Conservation (phyloP, 92 coral and sea anemone genomes). For the Paragorgia papillata region DNA sequence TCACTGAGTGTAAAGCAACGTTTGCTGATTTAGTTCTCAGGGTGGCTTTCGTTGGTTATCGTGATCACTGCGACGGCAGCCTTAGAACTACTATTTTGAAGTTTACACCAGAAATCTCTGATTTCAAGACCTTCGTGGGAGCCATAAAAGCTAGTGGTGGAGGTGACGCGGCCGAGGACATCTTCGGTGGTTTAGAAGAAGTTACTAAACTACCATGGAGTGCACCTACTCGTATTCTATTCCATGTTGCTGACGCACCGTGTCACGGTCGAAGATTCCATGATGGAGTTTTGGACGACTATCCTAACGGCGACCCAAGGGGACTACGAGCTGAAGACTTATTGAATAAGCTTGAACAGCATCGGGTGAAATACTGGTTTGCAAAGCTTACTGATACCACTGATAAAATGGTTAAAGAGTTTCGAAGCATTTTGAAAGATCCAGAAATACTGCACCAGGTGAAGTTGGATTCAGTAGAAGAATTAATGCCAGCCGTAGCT, state of each 20-base stretch:
- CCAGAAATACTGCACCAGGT: conserved; percentile 26
- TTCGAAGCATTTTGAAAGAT: conserved; percentile 2
- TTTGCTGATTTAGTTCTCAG: conserved; percentile 31
- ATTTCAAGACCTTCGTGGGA: conserved; percentile 29
- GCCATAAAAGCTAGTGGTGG: conserved; percentile 20
- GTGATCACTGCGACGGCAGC: conserved; percentile 22
- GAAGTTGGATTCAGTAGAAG: conserved; percentile 26
- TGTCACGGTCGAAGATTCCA: conserved; percentile 35
- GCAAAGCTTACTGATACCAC: conserved; percentile 33
- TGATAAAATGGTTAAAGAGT: conserved; percentile 36
- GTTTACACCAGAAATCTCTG: conserved; percentile 1
- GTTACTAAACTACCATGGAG: conserved; percentile 21
- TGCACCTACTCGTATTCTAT: conserved; percentile 34
- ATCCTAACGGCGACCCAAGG: conserved; percentile 43
- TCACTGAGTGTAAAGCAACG: conserved; percentile 19
- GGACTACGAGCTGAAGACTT: conserved; percentile 19
- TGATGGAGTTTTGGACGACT: conserved; percentile 4
- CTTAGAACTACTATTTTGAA: conserved; percentile 1
- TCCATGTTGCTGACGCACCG: conserved; percentile 40
- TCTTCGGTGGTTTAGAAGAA: conserved; percentile 39
- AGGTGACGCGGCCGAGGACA: conserved; percentile 40
- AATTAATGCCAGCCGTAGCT: conserved; percentile 41
- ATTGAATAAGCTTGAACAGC: conserved; percentile 11
- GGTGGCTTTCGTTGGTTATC: conserved; percentile 44
- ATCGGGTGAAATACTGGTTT: conserved; percentile 31